Evolutionary conservation across 2,113 vertebrate genomes (phyloP), one percentile per base, ranked within the genome.

Genomic region (Paramormyrops kingsleyae): DNA sequence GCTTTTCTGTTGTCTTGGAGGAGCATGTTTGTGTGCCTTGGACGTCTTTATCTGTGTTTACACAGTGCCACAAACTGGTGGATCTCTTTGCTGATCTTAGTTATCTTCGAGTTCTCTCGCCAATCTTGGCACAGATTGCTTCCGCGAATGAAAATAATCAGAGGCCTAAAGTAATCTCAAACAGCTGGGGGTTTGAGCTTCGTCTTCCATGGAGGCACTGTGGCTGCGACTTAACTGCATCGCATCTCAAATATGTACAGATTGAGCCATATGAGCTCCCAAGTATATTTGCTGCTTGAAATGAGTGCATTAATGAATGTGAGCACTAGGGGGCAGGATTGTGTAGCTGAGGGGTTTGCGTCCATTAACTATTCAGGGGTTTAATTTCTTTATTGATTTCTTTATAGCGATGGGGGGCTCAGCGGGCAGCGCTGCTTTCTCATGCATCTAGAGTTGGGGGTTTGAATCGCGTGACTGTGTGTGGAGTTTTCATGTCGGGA

Each of bases 291-390:
- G 15, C 53, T 39, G 19, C 85, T 35, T 27, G 50, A 35, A 88
- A 56, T 62, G 50, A 46, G 39, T 24, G 49, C 6, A 59, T 24
- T 27, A 84, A 31, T 8, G 44, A 80, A 49, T 52, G 66, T 80
- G 27, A 89, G 17, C 90, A 90, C 77, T 66, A 90, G 90, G 42
- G 84, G 90, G 90, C 87, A 89, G 50, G 83, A 42, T 88, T 62
- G 19, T n/a, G 87, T 83, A 10, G 5, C 47, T 5, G 15, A 88
- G 52, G 50, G 12, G 24, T 27, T 47, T n/a, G 39, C 53, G 5
- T 56, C 39, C 42, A 52, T 84, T 21, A 35, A 5, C 52, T n/a
- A 47, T 39, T 44, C 44, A 84, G 39, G 47, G 39, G 24, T 84
- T 21, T 84, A 17, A 84, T 84, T n/a, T n/a, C 17, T n/a, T 44